Base-by-base conservation (phyloP, 1,140 invertebrate species). In the Penaeus vannamei region DNA sequence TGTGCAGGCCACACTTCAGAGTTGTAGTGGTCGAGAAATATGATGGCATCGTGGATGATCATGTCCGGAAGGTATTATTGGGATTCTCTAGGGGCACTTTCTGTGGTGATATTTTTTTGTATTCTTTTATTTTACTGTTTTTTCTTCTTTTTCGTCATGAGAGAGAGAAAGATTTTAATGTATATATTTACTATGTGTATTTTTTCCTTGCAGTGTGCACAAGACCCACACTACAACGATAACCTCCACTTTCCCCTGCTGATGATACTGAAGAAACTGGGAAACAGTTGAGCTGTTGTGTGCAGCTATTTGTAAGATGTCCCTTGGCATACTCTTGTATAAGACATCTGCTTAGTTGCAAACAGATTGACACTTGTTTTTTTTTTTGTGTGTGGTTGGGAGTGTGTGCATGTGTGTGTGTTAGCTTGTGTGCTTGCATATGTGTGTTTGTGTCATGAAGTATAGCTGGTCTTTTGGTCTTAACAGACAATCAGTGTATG, bases 1-100 rank as follows among this genome's bases (percentile, higher is more conserved):
- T 88, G 80, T 88, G 87, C 29, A 62, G 87, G 19, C 87, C 87
- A 59, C 81, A 88, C 66, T 88, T 88, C 26, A 76, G 62, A 22
- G 87, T 88, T 26, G 81, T 66, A 62, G 36, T 88, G 66, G 29
- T 88, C 14, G 81, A 83, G 26, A 83, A 88, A 32, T 88, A 88
- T 29, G 87, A 88, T 32, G 46, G 82, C 26, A 36, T 88, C 53
- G 82, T 88, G 17, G 80, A 88, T 32, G 66, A 88, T 22, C 53
- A 83, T 66, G 80, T 84, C 60, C 62, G 76, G 20, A 88, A 88
- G 69, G 87, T 88, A 62, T 62, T 66, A 61, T 85, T 7, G 1
- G 1, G 17, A 8, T 36, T 59, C 42, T 19, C 5, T 66, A 2
- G 62, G 22, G 61, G 19, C 23, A 42, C 20, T 23, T 84, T 19